Evolutionary conservation across 2,113 vertebrate genomes (phyloP).

Genomic region (Tachysurus fulvidraco): DNA sequence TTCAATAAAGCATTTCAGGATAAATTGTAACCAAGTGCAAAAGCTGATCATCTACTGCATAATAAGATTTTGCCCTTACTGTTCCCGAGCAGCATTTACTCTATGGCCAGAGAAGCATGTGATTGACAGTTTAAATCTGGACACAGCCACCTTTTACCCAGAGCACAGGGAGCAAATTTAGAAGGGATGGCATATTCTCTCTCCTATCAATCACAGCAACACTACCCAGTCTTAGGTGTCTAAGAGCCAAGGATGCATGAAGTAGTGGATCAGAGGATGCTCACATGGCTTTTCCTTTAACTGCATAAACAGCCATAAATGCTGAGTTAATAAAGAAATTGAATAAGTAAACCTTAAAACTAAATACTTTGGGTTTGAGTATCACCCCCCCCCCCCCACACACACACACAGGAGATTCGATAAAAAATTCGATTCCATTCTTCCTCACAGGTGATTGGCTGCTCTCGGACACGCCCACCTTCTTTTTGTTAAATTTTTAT

Average conservation of each 20-base stretch:
- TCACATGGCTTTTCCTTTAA: too few species aligned
- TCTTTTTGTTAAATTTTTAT: too few species aligned
- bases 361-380: background rate
- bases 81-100: background rate
- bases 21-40: background rate
- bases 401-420: too few species aligned
- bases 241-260: background rate
- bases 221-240: background rate
- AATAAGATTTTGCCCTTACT: background rate
- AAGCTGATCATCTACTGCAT: background rate
- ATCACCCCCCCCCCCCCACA: too few species aligned
- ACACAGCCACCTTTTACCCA: background rate
- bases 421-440: background rate
- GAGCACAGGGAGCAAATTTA: background rate
- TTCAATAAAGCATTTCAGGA: too few species aligned
- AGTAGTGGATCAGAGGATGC: too few species aligned
- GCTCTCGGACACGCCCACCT: conserved; percentile 23
- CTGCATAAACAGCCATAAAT: background rate
- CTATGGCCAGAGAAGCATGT: background rate
- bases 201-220: background rate
- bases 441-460: background rate
- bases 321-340: background rate
- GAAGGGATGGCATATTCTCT: background rate
- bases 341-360: background rate
- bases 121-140: background rate